Conservation (phyloP, 2,797 vertebrate genomes). For the Labeo calbasu region DNA sequence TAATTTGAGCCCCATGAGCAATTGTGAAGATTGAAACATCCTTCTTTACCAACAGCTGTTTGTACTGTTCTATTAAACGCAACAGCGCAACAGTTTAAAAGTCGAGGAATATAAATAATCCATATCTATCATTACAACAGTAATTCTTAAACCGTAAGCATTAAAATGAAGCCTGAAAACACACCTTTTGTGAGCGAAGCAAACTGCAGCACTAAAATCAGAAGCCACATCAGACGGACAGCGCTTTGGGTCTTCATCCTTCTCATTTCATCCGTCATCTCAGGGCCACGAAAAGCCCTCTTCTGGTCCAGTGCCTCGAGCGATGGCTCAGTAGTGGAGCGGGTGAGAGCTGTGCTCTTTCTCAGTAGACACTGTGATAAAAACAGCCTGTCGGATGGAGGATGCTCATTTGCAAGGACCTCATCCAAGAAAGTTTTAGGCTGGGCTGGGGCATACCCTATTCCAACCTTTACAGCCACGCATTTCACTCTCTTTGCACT, state of each 20-base stretch:
- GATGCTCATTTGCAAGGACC: slow-evolving; percentile 55
- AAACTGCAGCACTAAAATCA: slow-evolving; percentile 38
- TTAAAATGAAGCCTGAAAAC: neutral
- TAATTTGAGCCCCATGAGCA: neutral
- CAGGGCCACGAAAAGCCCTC: slow-evolving; percentile 12
- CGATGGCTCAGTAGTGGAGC: neutral
- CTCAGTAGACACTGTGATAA: neutral
- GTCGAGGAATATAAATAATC: neutral
- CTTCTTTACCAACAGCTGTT: neutral
- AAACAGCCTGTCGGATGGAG: slow-evolving; percentile 13
- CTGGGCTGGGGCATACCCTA: slow-evolving; percentile 42
- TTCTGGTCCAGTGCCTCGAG: slow-evolving; percentile 6
- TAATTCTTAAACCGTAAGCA: neutral
- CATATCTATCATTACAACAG: neutral
- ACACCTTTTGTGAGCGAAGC: slow-evolving; percentile 28
- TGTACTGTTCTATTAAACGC: neutral
- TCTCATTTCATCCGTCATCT: neutral
- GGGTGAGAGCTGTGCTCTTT: slow-evolving; percentile 2
- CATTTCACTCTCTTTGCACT: slow-evolving; percentile 25
- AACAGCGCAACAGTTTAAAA: neutral
- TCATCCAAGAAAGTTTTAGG: slow-evolving; percentile 47
- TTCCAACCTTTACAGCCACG: slow-evolving; percentile 6
- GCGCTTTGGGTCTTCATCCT: slow-evolving; percentile 19
- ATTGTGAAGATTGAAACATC: neutral
- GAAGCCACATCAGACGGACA: slow-evolving; percentile 20